Evolutionary conservation across 2,797 vertebrate genomes (phyloP), one percentile per base, ranked within the genome.

Genomic region (Oryzias dopingdopingensis): DNA sequence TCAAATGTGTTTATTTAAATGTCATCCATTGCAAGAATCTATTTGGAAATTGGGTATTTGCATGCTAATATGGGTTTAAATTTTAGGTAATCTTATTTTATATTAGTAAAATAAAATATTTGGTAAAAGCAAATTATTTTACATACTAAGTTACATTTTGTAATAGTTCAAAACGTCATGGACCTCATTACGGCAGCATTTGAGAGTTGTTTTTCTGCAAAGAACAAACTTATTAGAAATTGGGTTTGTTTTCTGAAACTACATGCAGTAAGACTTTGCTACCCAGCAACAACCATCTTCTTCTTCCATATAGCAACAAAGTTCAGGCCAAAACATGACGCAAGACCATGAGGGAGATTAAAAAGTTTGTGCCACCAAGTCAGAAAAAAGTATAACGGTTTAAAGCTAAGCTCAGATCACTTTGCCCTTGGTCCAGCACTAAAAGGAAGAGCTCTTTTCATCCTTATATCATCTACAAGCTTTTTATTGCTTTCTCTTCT

Each of bases 391-490:
- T 79, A 60, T 75, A 74, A 79, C 83, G 81, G 81, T 86, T 88
- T 46, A 78, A 78, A 79, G 71, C 56, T 77, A 71, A 53, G 74
- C 43, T 26, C 76, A 48, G 82, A 84, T 85, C 83, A 88, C 85
- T 82, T 83, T 84, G 84, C 76, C 84, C 85, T 89, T 89, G 87
- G 81, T 87, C 83, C 58, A 55, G 59, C 52, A 79, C 81, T 86
- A 83, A 79, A 79, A 82, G 81, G 77, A 81, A 84, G 56, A 81
- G 68, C 74, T 85, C 62, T 84, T 87, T 66, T 83, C 71, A 52
- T 72, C 88, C 86, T 85, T 91, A 90, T 84, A 80, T 88, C 85
- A 85, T 86, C 79, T 32, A 49, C 77, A 77, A 82, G 85, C 73
- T 63, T 90, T 92, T 92, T 91, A 92, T 72, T 70, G 85, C 89